Conservation (phyloP, 2,888 invertebrate species). For the Chloroclystis v-ata region DNA sequence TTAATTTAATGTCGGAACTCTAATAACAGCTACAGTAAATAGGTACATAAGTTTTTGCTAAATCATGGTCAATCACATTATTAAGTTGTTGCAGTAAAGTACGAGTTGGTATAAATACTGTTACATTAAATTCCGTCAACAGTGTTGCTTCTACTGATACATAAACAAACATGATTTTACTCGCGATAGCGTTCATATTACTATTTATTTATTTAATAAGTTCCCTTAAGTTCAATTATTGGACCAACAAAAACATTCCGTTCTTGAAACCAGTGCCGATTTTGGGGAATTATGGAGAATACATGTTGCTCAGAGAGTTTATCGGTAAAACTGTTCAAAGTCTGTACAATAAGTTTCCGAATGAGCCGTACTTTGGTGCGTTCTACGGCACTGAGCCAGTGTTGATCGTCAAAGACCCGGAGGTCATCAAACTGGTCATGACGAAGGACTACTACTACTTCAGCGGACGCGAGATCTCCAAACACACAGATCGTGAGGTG, state of each 20-base stretch:
- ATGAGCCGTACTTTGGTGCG: slow-evolving; percentile 49
- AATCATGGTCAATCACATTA: no score
- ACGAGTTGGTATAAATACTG: no score
- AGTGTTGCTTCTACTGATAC: no score
- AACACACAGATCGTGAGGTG: slow-evolving; percentile 41
- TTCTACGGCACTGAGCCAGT: slow-evolving; percentile 55
- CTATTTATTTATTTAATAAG: slow-evolving; percentile 29
- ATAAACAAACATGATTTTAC: slow-evolving; percentile 3
- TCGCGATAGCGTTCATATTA: slow-evolving; percentile 11
- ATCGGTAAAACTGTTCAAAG: slow-evolving; percentile 33
- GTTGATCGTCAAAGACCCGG: slow-evolving; percentile 51
- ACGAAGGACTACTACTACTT: slow-evolving; percentile 58
- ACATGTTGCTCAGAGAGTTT: slow-evolving; percentile 40
- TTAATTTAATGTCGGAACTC: no score
- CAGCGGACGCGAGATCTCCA: slow-evolving; percentile 46
- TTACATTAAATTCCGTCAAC: no score
- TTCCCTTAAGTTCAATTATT: slow-evolving; percentile 41
- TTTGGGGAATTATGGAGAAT: slow-evolving; percentile 50
- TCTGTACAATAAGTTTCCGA: slow-evolving; percentile 44
- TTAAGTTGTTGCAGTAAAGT: no score
- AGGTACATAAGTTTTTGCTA: no score
- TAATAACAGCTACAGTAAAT: no score
- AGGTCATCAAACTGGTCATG: slow-evolving; percentile 46
- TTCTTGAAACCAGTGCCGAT: slow-evolving; percentile 38
- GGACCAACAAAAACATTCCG: slow-evolving; percentile 47